Percentiles rank a stretch among this genome's conserved stretches.
Evolutionary conservation across 2,113 vertebrate genomes (phyloP).

Genomic region (Corynorhinus townsendii): DNA sequence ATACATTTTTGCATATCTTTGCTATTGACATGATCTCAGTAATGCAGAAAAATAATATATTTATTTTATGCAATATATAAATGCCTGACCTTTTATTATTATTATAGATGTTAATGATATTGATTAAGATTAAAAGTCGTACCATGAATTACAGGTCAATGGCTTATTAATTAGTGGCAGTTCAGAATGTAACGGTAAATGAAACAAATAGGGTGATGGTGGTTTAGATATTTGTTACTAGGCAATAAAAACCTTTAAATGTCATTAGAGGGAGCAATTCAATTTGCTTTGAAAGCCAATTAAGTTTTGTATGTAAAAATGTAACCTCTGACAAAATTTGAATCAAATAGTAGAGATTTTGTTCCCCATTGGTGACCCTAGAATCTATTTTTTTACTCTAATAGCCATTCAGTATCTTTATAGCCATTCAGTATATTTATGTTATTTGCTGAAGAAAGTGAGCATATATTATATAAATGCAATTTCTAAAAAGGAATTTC

Average conservation of each 20-base stretch:
- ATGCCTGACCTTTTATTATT: neutral
- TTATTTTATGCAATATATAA: neutral
- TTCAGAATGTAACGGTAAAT: constrained; percentile 15
- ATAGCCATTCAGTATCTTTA: neutral
- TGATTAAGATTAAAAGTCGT: constrained; percentile 30
- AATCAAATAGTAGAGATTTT: neutral
- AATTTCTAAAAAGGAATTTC: neutral
- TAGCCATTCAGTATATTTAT: neutral
- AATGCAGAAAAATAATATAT: neutral
- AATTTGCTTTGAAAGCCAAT: neutral
- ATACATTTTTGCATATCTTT: neutral
- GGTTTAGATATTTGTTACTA: neutral
- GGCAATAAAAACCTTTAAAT: neutral
- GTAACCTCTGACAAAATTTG: neutral
- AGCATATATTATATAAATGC: neutral
- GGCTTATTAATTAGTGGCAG: constrained; percentile 34
- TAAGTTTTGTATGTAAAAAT: neutral
- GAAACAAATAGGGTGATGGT: neutral
- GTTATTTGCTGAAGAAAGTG: neutral
- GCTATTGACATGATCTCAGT: neutral
- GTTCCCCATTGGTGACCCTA: neutral
- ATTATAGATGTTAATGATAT: constrained; percentile 20
- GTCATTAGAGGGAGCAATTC: neutral
- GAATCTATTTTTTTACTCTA: neutral
- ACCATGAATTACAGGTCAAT: neutral